Evolutionary conservation across 2,113 vertebrate genomes (phyloP).

Genomic region (Lonchura striata): DNA sequence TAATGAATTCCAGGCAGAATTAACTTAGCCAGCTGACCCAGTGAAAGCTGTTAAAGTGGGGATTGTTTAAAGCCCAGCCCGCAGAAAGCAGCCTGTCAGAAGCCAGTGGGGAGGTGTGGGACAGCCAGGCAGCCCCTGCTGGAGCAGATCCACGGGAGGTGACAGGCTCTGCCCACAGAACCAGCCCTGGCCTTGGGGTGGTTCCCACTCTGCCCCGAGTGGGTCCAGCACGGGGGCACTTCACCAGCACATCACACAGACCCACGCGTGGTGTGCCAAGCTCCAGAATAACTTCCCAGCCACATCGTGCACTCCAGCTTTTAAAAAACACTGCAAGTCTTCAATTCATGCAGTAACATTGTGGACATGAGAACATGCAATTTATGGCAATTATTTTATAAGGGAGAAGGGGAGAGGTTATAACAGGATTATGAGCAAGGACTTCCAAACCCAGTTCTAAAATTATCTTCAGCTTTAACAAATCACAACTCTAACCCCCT

Average conservation of each 20-base stretch:
- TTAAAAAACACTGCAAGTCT: neutral
- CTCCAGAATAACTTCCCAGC: neutral
- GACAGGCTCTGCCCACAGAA: neutral
- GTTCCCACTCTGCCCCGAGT: neutral
- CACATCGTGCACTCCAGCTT: neutral
- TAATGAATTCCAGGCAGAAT: neutral
- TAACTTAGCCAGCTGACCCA: neutral
- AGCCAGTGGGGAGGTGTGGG: fast-evolving
- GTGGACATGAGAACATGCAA: neutral
- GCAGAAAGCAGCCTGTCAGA: neutral
- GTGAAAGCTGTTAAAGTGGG: neutral
- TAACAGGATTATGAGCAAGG: neutral
- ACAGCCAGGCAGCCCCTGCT: neutral
- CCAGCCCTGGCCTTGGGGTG: neutral
- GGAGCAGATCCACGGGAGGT: fast-evolving
- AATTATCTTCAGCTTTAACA: neutral
- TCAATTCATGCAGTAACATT: neutral
- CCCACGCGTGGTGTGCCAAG: fast-evolving
- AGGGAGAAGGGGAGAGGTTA: neutral
- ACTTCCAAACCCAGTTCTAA: neutral
- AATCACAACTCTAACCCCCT: neutral
- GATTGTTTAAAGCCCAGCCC: neutral
- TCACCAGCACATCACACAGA: neutral
- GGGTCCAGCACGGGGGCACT: neutral
- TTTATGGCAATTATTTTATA: neutral